Conservation (phyloP, 2,113 vertebrate genomes). For the Notothenia rossii region DNA sequence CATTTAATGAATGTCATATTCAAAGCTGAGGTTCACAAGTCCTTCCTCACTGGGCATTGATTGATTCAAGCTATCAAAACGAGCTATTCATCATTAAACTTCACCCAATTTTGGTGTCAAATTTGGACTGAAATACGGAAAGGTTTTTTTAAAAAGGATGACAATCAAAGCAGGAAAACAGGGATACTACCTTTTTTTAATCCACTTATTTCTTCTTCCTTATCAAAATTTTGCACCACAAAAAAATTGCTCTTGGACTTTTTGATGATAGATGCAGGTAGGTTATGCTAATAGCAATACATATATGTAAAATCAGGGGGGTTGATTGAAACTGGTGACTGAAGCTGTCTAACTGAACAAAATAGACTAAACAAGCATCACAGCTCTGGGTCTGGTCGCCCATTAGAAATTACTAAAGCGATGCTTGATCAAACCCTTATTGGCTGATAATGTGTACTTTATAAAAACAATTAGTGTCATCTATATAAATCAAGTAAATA, state of each 20-base stretch:
- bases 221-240: not conserved
- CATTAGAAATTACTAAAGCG: not conserved
- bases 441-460: not conserved
- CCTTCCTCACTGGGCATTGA: not conserved
- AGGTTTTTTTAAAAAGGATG: no score
- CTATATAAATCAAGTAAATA: constrained; percentile 21
- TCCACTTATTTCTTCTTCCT: not conserved
- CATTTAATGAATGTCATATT: not conserved
- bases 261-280: no score
- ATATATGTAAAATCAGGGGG: not conserved
- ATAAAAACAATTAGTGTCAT: constrained; percentile 3
- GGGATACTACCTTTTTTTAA: not conserved
- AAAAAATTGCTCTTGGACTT: no score
- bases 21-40: not conserved
- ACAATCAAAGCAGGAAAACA: not conserved
- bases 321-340: not conserved
- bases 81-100: not conserved
- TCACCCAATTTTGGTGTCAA: not conserved
- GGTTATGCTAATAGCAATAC: not conserved
- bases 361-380: constrained; percentile 1
- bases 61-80: not conserved
- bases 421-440: constrained; percentile 25
- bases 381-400: not conserved
- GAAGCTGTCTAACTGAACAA: not conserved
- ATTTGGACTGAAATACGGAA: no score